Conservation (phyloP, 2,888 invertebrate species). For the Nephrocerus scutellatus region DNA sequence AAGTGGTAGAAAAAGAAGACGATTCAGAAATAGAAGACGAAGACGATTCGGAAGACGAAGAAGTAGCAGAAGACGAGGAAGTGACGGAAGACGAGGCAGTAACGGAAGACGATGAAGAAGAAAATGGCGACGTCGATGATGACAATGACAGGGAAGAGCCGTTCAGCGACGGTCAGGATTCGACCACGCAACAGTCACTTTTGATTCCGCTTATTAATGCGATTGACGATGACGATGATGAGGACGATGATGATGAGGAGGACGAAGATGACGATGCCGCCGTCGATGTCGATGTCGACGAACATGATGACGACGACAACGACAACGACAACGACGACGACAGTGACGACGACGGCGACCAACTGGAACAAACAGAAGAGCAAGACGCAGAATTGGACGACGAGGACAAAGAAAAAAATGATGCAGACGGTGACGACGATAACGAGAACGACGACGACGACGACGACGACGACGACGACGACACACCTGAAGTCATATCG, state of each 20-base stretch:
- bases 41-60: background rate
- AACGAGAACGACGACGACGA: background rate
- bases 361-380: slow-evolving; percentile 4
- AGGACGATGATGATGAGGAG: background rate
- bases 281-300: too few species aligned
- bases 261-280: background rate
- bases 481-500: too few species aligned
- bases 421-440: slow-evolving; percentile 1
- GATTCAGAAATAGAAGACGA: background rate
- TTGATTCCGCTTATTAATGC: too few species aligned
- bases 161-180: too few species aligned
- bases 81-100: background rate
- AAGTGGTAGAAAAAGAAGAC: background rate
- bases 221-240: background rate
- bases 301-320: background rate
- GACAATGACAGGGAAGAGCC: too few species aligned
- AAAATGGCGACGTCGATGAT: background rate
- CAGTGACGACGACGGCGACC: background rate
- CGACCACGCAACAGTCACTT: too few species aligned
- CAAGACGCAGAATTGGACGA: background rate
- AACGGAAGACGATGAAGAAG: slow-evolving; percentile 1
- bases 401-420: too few species aligned
- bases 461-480: background rate
- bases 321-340: background rate
- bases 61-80: slow-evolving; percentile 5